Percentiles rank a stretch among this genome's conserved stretches.
Evolutionary conservation across 2,797 vertebrate genomes (phyloP).

Genomic region (Sciurus carolinensis): DNA sequence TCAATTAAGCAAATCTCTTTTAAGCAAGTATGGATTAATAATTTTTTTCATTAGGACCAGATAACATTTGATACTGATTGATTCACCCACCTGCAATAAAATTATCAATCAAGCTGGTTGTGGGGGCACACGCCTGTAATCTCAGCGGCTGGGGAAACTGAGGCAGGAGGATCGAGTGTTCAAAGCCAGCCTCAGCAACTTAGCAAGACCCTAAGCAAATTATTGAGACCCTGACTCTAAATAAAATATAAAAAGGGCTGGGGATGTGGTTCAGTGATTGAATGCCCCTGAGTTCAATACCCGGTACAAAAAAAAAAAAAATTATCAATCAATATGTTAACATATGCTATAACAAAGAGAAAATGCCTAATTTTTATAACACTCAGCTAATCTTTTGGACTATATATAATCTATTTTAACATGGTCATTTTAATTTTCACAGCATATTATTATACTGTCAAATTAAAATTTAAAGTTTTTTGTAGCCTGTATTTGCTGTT

Average conservation of each 20-base stretch:
- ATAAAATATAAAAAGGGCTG: too few relatives aligned
- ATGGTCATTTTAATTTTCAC: conserved; percentile 13
- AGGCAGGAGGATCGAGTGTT: too few relatives aligned
- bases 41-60: background rate
- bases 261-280: too few relatives aligned
- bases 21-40: background rate
- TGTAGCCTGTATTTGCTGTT: background rate
- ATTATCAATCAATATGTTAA: background rate
- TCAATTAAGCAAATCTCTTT: background rate
- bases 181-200: too few relatives aligned
- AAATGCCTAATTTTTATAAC: background rate
- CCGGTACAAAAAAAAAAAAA: background rate
- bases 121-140: too few relatives aligned
- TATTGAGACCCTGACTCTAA: too few relatives aligned
- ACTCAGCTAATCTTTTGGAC: conserved; percentile 36
- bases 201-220: too few relatives aligned
- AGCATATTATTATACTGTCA: background rate
- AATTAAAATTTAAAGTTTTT: background rate
- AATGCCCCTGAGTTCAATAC: too few relatives aligned
- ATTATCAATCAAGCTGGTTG: background rate
- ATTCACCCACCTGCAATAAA: background rate
- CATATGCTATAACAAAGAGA: background rate
- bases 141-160: too few relatives aligned
- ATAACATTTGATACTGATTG: background rate
- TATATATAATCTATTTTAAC: conserved; percentile 1